These are phyloP conservation scores for Anas bernieri DNA, from an alignment of 2,797 vertebrate genomes.

Conservation along the genomic window DNA sequence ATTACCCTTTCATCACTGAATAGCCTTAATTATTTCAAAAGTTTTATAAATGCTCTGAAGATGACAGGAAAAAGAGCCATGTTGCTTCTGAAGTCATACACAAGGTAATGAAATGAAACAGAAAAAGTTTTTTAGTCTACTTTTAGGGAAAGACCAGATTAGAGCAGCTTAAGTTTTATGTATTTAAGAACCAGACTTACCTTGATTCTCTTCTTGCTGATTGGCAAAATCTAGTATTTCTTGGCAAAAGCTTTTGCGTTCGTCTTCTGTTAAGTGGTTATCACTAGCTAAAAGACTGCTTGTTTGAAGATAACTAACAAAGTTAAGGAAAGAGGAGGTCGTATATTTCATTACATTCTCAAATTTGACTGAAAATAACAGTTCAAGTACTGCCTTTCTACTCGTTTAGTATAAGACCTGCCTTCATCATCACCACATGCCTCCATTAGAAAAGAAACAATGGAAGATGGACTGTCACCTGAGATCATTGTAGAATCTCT, in stretches of 20 bases:
- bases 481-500: not conserved
- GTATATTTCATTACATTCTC: not conserved
- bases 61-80: not conserved
- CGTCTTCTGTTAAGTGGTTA: constrained; percentile 84
- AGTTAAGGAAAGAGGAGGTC: constrained; percentile 78
- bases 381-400: not conserved
- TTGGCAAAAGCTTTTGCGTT: constrained; percentile 91
- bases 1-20: not conserved
- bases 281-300: constrained; percentile 94
- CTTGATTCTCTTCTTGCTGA: constrained; percentile 75
- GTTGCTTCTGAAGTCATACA: not conserved
- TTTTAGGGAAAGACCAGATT: not conserved
- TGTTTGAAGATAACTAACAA: constrained; percentile 91
- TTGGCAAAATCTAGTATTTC: constrained; percentile 89
- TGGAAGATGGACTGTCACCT: not conserved
- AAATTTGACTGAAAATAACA: not conserved
- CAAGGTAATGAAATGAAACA: not conserved
- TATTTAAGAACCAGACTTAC: constrained; percentile 70
- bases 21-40: not conserved
- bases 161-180: not conserved
- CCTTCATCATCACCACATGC: not conserved
- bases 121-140: not conserved
- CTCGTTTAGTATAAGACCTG: not conserved
- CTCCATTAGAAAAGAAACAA: not conserved
- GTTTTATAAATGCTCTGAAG: not conserved